A percentile compares a stretch with the other conserved stretches of the same genome.
Evolutionary conservation across 1,140 invertebrate species (phyloP).

Genomic region (Eumaeus atala): DNA sequence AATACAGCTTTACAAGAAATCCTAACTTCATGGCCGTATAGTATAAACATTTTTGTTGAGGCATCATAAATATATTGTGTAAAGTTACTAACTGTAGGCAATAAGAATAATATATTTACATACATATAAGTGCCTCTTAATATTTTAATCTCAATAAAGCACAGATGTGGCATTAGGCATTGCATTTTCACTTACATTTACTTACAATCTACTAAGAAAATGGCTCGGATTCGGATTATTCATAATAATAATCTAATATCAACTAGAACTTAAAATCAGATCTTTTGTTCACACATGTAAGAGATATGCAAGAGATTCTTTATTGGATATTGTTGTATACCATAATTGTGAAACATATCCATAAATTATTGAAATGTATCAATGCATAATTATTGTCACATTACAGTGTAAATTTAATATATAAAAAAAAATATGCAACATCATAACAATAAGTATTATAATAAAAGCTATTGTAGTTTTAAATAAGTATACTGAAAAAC

Average conservation of each 20-base stretch:
- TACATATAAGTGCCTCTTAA: too few relatives aligned
- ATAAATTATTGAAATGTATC: slow-evolving; percentile 8
- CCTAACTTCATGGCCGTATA: too few relatives aligned
- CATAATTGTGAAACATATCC: too few relatives aligned
- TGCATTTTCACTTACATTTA: too few relatives aligned
- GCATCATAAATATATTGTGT: too few relatives aligned
- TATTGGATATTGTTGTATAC: slow-evolving; percentile 25
- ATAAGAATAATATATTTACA: too few relatives aligned
- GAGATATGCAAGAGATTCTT: slow-evolving; percentile 43
- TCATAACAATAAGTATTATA: too few relatives aligned
- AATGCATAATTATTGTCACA: slow-evolving; percentile 13
- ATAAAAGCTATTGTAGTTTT: not conserved
- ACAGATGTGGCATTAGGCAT: too few relatives aligned
- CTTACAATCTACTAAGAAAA: slow-evolving; percentile 30
- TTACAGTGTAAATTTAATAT: not conserved
- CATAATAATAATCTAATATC: not conserved
- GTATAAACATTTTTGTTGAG: too few relatives aligned
- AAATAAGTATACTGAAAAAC: not conserved
- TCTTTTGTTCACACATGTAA: not conserved
- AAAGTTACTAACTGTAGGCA: too few relatives aligned
- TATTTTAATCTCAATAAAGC: too few relatives aligned
- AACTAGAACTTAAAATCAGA: slow-evolving; percentile 23
- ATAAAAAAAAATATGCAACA: not conserved
- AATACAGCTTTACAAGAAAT: too few relatives aligned
- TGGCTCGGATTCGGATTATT: slow-evolving; percentile 58